Evolutionary conservation across 2,113 vertebrate genomes (phyloP), one percentile per base, ranked within the genome.

Genomic region (Xenus cinereus): DNA sequence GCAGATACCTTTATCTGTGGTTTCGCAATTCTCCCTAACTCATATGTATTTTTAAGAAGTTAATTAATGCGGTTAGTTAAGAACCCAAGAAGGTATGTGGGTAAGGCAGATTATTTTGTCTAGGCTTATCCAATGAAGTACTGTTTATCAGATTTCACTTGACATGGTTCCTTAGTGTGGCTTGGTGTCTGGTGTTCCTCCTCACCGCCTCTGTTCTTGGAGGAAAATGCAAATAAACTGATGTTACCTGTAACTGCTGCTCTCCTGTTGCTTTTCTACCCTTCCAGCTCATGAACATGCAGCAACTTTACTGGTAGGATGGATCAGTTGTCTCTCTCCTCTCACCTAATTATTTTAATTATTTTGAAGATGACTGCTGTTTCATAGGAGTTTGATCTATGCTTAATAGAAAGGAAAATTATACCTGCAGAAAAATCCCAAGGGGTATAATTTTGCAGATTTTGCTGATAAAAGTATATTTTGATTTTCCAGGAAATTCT

Each of bases 261-360:
- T 75, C 39, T 75, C 0, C 13, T 87, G 13, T 41, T 91, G 66
- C 17, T 77, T 59, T 18, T 51, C 12, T 23, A 45, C 48, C 22
- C 85, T 96, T 82, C 33, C 41, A 59, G 32, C n/a, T 84, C n/a
- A 10, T 67, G 54, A 80, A 10, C 21, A 24, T 27, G 6, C 4
- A 45, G 60, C 22, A 77, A 1, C 14, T 77, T 54, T 86, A 41
- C 45, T 93, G 41, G 14, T 67, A 80, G 59, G 23, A 37, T 63
- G 45, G 75, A 62, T 59, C 14, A 12, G 37, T 5, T 64, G 32
- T 71, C 26, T 88, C 26, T 33, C 6, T 78, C 3, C 14, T 85
- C 35, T 66, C 24, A 33, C 16, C 4, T 66, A 60, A 23, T 0
- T 0, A 22, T 83, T 81, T 69, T 66, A 60, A 23, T 0, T 0